These are phyloP conservation scores for Atta colombica DNA, from an alignment of 1,140 invertebrate species.

Conservation along the genomic window DNA sequence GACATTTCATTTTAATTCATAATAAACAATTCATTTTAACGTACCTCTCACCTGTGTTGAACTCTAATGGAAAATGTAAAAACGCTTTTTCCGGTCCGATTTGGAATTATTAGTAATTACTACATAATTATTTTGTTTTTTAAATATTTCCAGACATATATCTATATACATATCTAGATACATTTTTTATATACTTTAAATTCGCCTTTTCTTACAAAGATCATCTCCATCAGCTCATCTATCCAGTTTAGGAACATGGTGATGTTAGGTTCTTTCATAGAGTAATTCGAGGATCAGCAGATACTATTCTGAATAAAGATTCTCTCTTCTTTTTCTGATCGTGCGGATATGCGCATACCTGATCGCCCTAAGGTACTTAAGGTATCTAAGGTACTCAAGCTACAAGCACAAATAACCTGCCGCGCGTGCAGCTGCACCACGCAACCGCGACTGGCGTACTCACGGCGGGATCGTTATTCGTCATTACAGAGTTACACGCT, in stretches of 20 bases:
- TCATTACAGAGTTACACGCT: constrained; percentile 79
- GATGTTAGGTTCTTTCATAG: not conserved
- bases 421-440: constrained; percentile 54
- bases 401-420: constrained; percentile 9
- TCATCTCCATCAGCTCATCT: not conserved
- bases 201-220: not conserved
- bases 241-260: not conserved
- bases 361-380: constrained; percentile 46
- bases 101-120: no score
- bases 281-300: constrained; percentile 5
- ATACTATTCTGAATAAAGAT: not conserved
- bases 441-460: constrained; percentile 50
- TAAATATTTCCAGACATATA: no score
- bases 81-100: no score
- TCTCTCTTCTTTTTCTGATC: not conserved
- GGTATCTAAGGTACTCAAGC: not conserved
- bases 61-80: no score
- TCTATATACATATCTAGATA: no score
- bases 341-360: constrained; percentile 32
- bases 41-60: no score
- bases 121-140: no score
- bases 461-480: constrained; percentile 75
- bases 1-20: no score
- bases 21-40: no score
- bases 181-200: no score